Conservation (phyloP, 2,797 vertebrate species). For the Liparis tanakae region DNA sequence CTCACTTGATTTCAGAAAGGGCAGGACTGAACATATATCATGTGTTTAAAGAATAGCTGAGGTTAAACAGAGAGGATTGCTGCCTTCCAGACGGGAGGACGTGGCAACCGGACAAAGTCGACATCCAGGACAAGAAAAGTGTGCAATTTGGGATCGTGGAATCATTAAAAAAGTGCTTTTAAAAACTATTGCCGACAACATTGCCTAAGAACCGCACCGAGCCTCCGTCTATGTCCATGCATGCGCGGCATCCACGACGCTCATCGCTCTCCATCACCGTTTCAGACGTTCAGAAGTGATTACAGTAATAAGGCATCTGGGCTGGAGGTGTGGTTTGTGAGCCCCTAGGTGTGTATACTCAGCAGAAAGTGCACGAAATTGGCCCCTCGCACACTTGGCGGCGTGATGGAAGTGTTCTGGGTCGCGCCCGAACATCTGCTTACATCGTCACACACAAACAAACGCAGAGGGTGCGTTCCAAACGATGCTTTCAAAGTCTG, state of each 20-base stretch:
- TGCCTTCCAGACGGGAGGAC: constrained; percentile 8
- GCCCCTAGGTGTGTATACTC: constrained; percentile 68
- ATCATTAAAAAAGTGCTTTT: constrained; percentile 41
- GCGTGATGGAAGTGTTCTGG: constrained; percentile 50
- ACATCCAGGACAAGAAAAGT: constrained; percentile 20
- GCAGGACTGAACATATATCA: constrained; percentile 1
- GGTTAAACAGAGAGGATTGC: not conserved
- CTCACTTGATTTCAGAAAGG: not conserved
- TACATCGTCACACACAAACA: constrained; percentile 36
- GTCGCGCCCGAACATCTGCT: constrained; percentile 68
- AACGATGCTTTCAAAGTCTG: constrained; percentile 56
- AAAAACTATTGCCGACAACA: constrained; percentile 28
- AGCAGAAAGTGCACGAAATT: constrained; percentile 66
- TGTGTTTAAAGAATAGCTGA: not conserved
- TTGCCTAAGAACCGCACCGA: constrained; percentile 12
- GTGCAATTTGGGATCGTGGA: constrained; percentile 21
- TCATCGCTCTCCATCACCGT: constrained; percentile 49
- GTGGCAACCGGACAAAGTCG: constrained; percentile 10
- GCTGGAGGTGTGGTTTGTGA: constrained; percentile 54
- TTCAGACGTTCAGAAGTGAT: constrained; percentile 67
- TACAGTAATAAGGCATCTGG: constrained; percentile 71
- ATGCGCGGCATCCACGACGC: constrained; percentile 23
- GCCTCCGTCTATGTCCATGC: constrained; percentile 24
- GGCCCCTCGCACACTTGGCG: constrained; percentile 48
- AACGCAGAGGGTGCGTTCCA: constrained; percentile 17